Percentiles rank a stretch among this genome's conserved stretches.
phyloP scores from a whole-genome alignment of 2,888 invertebrate genomes.

The Orthonychiurus folsomi region DNA sequence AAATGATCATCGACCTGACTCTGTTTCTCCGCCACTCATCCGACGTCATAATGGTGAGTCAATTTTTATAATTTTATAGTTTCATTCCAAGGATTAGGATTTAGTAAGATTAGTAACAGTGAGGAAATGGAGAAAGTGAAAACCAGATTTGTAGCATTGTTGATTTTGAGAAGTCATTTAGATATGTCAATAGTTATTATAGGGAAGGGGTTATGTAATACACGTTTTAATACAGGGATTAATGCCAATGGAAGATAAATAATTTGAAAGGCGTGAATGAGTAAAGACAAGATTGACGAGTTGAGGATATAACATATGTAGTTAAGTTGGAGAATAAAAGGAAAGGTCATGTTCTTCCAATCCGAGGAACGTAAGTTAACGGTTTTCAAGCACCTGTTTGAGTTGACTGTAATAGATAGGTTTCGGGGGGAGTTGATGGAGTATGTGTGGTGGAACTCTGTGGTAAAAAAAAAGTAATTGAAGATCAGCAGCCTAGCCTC shows the following conservation, averaged over 20 bases:
- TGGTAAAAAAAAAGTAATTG: background rate
- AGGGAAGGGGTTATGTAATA: too few relatives aligned
- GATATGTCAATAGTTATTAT: too few relatives aligned
- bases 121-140: slow-evolving; percentile 1
- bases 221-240: too few relatives aligned
- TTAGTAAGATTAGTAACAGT: too few relatives aligned
- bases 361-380: background rate
- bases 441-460: background rate
- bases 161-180: background rate
- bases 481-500: background rate
- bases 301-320: too few relatives aligned
- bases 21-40: slow-evolving; percentile 37
- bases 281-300: too few relatives aligned
- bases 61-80: too few relatives aligned
- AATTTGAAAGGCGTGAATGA: too few relatives aligned
- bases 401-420: background rate
- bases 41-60: slow-evolving; percentile 32
- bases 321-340: too few relatives aligned
- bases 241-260: too few relatives aligned
- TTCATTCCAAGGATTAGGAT: too few relatives aligned
- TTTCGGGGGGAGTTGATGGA: background rate
- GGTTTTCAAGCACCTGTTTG: background rate
- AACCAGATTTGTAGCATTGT: background rate
- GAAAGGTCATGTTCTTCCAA: slow-evolving; percentile 1
- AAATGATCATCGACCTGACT: slow-evolving; percentile 51